These are phyloP conservation scores for Mastomys natalensis DNA, from an alignment of 2,113 vertebrate species.

Conservation along the genomic window DNA sequence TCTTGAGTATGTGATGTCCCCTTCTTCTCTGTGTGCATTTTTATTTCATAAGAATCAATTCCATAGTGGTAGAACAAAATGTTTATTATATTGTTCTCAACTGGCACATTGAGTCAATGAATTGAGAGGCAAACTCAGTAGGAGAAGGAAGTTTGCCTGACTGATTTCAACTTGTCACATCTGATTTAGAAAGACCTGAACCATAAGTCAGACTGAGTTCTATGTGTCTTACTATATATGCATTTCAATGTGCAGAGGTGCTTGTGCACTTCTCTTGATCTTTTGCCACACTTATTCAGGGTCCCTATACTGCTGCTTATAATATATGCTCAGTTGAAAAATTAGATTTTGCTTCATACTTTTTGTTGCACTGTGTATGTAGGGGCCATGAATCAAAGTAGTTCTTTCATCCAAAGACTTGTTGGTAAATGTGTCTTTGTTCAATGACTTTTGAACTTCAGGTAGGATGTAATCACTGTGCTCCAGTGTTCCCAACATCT, in stretches of 20 bases:
- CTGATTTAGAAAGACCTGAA: neutral
- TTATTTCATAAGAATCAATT: neutral
- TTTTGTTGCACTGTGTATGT: neutral
- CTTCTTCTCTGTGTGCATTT: neutral
- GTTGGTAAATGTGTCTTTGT: neutral
- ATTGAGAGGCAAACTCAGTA: neutral
- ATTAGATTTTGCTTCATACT: neutral
- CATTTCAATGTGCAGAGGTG: neutral
- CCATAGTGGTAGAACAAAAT: neutral
- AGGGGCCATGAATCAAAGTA: neutral
- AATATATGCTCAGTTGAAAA: neutral
- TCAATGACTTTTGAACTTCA: neutral
- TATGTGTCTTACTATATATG: neutral
- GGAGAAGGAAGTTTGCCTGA: neutral
- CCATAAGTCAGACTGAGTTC: neutral
- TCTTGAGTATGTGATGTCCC: neutral
- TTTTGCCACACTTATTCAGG: neutral
- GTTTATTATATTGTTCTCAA: neutral
- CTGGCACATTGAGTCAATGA: neutral
- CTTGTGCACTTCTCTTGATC: neutral
- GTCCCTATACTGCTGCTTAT: rapidly evolving
- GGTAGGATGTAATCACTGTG: neutral
- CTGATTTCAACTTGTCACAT: neutral
- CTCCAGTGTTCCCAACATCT: neutral
- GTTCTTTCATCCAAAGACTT: neutral